phyloP scores from a whole-genome alignment of 2,888 invertebrate species.

The Idaea straminata region DNA sequence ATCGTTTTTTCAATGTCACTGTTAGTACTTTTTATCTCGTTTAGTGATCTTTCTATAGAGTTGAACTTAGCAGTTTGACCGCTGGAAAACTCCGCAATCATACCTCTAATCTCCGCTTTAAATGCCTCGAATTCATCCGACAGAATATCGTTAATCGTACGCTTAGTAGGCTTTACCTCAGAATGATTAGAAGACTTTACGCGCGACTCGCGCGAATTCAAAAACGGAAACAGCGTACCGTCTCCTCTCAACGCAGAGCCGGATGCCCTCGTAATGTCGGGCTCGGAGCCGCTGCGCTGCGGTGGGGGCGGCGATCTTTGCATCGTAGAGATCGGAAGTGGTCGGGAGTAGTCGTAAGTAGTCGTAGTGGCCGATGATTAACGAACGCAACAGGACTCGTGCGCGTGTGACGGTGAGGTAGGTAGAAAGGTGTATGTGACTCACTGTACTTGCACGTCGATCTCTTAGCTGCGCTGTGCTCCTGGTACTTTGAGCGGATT shows the following conservation, averaged over 20 bases:
- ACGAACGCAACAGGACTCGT: neutral
- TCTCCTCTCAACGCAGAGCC: neutral
- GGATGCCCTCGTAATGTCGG: neutral
- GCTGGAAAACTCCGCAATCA: neutral
- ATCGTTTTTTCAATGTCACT: neutral
- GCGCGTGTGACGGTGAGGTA: neutral
- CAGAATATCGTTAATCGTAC: neutral
- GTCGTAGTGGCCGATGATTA: neutral
- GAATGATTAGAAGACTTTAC: too few species aligned
- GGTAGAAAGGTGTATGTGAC: neutral
- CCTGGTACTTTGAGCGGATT: neutral
- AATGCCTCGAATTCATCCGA: neutral
- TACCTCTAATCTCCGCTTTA: neutral
- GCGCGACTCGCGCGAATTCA: neutral
- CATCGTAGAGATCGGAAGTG: neutral
- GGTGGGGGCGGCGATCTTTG: neutral
- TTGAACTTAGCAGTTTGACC: neutral
- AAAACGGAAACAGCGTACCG: neutral
- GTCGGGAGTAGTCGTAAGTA: too few species aligned
- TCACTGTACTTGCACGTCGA: neutral
- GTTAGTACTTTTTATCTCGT: neutral
- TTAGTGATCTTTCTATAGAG: neutral
- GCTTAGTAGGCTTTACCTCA: neutral
- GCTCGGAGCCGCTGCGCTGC: neutral
- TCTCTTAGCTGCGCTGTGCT: neutral